A percentile compares a stretch with the other conserved stretches of the same genome.
Evolutionary conservation across 2,113 vertebrate species (phyloP).

Genomic region (Etheostoma spectabile): DNA sequence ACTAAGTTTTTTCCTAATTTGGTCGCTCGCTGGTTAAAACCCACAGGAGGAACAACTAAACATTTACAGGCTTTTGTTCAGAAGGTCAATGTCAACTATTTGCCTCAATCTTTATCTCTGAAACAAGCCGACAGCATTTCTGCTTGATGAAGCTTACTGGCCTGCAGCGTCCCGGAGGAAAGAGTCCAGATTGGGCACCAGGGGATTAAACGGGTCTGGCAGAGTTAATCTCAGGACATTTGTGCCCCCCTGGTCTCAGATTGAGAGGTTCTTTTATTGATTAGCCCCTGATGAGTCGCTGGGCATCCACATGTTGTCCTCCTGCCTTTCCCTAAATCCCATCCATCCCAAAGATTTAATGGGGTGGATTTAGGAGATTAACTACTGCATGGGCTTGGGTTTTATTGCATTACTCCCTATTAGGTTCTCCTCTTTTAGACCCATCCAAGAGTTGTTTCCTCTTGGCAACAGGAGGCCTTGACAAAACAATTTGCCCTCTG

Average conservation of each 20-base stretch:
- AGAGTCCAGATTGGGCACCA: slow-evolving; percentile 63
- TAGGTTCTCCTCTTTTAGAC: slow-evolving; percentile 66
- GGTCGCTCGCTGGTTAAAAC: not conserved
- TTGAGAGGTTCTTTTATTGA: slow-evolving; percentile 68
- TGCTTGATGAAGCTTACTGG: slow-evolving; percentile 12
- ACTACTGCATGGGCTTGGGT: slow-evolving; percentile 63
- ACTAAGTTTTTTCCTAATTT: not conserved
- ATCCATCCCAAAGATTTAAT: slow-evolving; percentile 73
- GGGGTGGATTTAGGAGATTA: slow-evolving; percentile 79
- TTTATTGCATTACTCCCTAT: slow-evolving; percentile 75
- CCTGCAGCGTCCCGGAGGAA: slow-evolving; percentile 35
- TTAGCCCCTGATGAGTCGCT: slow-evolving; percentile 69
- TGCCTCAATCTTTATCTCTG: not conserved
- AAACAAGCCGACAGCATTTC: not conserved
- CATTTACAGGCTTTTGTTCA: not conserved
- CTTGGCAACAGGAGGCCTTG: slow-evolving; percentile 33
- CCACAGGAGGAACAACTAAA: slow-evolving; percentile 6
- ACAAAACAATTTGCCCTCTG: slow-evolving; percentile 45
- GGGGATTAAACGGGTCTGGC: slow-evolving; percentile 71
- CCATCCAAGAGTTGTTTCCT: slow-evolving; percentile 60
- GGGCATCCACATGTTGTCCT: slow-evolving; percentile 68
- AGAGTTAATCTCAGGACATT: slow-evolving; percentile 75
- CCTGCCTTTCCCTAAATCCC: slow-evolving; percentile 68
- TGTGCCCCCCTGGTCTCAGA: slow-evolving; percentile 54
- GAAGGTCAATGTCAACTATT: not conserved